A percentile compares a stretch with the other conserved stretches of the same genome.
Conservation (phyloP, 2,888 invertebrate genomes). For the Ischnura elegans region DNA sequence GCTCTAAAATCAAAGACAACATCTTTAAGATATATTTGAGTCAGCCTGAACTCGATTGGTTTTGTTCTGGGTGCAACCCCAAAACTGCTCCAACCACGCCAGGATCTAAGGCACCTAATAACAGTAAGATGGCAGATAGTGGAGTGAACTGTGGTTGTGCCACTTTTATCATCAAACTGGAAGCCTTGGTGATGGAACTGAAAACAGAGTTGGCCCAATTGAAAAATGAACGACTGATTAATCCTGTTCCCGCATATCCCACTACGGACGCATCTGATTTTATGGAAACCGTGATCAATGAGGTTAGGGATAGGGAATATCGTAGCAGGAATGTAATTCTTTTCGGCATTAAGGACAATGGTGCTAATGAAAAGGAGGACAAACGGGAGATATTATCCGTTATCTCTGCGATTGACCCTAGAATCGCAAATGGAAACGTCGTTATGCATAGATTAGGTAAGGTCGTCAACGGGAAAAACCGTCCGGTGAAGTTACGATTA, state of each 20-base stretch:
- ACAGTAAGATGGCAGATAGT: background rate
- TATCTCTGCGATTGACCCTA: too few species aligned
- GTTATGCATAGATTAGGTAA: background rate
- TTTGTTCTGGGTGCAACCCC: slow-evolving; percentile 24
- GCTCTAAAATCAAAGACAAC: slow-evolving; percentile 5
- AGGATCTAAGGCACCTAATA: too few species aligned
- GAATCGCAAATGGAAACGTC: too few species aligned
- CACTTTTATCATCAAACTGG: background rate
- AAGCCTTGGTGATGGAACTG: background rate
- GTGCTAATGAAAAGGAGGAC: background rate
- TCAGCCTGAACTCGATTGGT: background rate
- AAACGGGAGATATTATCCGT: background rate
- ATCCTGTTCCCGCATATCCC: too few species aligned
- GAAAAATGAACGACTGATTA: too few species aligned
- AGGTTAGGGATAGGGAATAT: too few species aligned
- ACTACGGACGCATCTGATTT: background rate
- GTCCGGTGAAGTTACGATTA: too few species aligned
- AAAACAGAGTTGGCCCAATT: background rate
- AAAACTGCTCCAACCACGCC: background rate
- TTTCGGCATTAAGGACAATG: background rate
- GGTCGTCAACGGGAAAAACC: background rate
- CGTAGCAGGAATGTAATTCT: too few species aligned
- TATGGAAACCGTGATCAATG: too few species aligned
- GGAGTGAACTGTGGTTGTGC: slow-evolving; percentile 16
- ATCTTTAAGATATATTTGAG: background rate